These are phyloP conservation scores for Tragulus kanchil DNA, from an alignment of 2,113 vertebrate genomes.

Conservation along the genomic window DNA sequence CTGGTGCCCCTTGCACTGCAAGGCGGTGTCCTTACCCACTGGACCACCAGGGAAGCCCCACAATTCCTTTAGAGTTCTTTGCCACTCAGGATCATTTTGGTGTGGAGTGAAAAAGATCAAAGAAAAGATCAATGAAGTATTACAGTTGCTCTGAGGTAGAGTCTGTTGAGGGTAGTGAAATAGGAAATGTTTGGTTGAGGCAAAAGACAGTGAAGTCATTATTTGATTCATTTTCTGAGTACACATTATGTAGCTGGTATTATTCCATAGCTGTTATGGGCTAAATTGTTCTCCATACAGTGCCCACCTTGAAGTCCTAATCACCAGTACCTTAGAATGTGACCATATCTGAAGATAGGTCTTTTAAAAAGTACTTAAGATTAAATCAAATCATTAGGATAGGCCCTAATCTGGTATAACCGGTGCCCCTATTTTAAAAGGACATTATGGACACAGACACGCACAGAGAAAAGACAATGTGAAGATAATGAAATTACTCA, in stretches of 20 bases:
- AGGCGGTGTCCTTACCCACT: no score
- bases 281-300: background rate
- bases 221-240: background rate
- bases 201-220: background rate
- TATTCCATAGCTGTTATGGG: background rate
- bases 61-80: background rate
- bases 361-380: background rate
- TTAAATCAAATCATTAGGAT: background rate
- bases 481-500: background rate
- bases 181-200: background rate
- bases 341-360: background rate
- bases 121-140: background rate
- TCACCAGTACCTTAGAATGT: background rate
- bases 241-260: background rate
- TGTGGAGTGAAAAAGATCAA: background rate
- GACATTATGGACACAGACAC: background rate
- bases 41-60: no score
- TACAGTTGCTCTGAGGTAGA: background rate
- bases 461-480: background rate
- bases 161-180: background rate
- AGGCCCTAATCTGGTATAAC: background rate
- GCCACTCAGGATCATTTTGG: background rate
- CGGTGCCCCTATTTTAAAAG: background rate
- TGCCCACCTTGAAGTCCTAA: background rate
- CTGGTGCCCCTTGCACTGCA: no score